These are phyloP conservation scores for Zhengitettix transpicula DNA, from an alignment of 2,888 invertebrate genomes.

Conservation along the genomic window DNA sequence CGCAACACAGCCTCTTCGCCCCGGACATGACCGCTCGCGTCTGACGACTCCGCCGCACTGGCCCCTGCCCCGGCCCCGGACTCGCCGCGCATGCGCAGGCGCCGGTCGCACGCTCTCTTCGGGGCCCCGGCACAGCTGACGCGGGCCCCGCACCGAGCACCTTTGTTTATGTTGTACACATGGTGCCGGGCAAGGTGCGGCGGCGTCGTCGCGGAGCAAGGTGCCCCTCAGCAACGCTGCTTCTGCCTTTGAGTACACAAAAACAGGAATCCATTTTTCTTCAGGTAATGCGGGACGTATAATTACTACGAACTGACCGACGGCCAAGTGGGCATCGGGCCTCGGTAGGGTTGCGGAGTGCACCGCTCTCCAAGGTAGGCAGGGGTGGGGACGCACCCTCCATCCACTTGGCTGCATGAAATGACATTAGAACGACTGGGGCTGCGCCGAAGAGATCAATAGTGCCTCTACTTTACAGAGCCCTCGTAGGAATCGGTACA, in stretches of 20 bases:
- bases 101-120: constrained; percentile 3
- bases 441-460: constrained; percentile 12
- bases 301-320: not conserved
- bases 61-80: constrained; percentile 3
- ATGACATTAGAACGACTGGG: constrained; percentile 12
- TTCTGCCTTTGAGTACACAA: not conserved
- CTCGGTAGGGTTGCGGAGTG: not conserved
- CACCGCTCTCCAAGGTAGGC: not conserved
- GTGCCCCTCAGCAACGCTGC: not conserved
- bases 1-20: constrained; percentile 31
- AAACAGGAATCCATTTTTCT: not conserved
- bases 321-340: not conserved
- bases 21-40: constrained; percentile 17
- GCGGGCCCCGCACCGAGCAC: constrained; percentile 22
- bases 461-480: not conserved
- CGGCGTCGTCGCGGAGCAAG: constrained; percentile 14
- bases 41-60: constrained; percentile 3
- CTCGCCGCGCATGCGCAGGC: constrained; percentile 16
- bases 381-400: constrained; percentile 1
- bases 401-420: constrained; percentile 10
- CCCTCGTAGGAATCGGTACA: too few relatives aligned
- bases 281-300: not conserved
- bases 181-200: constrained; percentile 25
- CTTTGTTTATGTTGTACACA: constrained; percentile 35
- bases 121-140: constrained; percentile 16